Base-by-base conservation (phyloP, 2,797 vertebrate genomes). In the Lerista edwardsae region DNA sequence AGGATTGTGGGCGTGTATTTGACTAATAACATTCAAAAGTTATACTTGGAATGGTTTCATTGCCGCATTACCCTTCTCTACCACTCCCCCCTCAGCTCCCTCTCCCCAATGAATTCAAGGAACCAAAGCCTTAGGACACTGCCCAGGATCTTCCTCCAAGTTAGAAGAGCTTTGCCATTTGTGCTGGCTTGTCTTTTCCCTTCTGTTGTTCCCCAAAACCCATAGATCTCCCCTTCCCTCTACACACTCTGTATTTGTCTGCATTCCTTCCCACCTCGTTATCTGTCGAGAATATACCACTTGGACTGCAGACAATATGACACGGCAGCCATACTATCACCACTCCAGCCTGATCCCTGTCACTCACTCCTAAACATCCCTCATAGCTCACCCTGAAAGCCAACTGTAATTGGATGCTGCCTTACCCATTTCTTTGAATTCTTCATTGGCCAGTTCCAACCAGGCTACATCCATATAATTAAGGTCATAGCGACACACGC, bases 381-480 rank as follows among this genome's bases (percentile, higher is more conserved):
- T 69, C 64, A 79, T 15, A 5, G n/a, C 59, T 47, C 15, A 7
- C 3, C 23, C 39, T 27, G 31, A 1, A n/a, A 2, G 9, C 6
- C 21, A 23, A 23, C 10, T 10, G 36, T 9, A 82, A 10, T 0
- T 15, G 47, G 23, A 86, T 47, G 47, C 0, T 3, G 0, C 71
- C 97, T 97, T 94, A 99, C 98, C 98, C 98, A 99, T 98, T 87
- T 97, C 97, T 68, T 90, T 96, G 88, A 99, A 97, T 83, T 99
- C 98, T 84, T 97, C 91, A n/a, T 99, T 99, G 94, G 96, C 94
- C 36, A 97, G 88, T 4, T 98, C 97, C 93, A 99, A 95, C 98
- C 98, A 99, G 0, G 97, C 94, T 0, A 97, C 97, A 0, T 99
- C 98, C 91, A 97, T 95, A 25, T 99, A 97, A 3, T 97, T 97